Evolutionary conservation across 2,888 invertebrate genomes (phyloP).

Genomic region (Thymelicus acteon): DNA sequence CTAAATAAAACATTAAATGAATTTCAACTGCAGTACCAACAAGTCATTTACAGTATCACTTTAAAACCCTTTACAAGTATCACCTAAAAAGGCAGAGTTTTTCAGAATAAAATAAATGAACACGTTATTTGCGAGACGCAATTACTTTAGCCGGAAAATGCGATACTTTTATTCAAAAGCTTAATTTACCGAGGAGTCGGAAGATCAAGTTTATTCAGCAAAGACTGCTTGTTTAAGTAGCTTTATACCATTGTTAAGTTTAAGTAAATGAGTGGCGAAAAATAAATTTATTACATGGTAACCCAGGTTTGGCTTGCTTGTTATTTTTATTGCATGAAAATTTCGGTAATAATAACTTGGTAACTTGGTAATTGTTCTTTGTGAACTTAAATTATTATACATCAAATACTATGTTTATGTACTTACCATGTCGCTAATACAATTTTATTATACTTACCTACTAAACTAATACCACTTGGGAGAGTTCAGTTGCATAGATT

Average conservation of each 20-base stretch:
- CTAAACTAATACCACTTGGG: no score
- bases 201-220: constrained; percentile 33
- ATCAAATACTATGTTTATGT: no score
- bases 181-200: constrained; percentile 32
- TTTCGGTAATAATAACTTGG: no score
- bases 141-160: constrained; percentile 34
- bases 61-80: constrained; percentile 9
- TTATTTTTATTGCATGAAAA: no score
- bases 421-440: no score
- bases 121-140: constrained; percentile 31
- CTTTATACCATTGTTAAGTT: constrained; percentile 12
- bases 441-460: no score
- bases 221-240: constrained; percentile 7
- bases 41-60: constrained; percentile 12
- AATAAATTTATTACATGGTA: constrained; percentile 33
- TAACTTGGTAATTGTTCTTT: no score
- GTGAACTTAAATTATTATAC: no score
- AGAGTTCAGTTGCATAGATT: no score
- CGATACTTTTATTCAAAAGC: constrained; percentile 32
- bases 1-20: not conserved
- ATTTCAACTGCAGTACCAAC: not conserved
- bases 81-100: constrained; percentile 13
- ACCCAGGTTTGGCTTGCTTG: no score
- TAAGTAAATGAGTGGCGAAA: constrained; percentile 36
- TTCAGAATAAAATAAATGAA: constrained; percentile 28